phyloP scores from a whole-genome alignment of 2,888 invertebrate species.

The Leistus spinibarbis region DNA sequence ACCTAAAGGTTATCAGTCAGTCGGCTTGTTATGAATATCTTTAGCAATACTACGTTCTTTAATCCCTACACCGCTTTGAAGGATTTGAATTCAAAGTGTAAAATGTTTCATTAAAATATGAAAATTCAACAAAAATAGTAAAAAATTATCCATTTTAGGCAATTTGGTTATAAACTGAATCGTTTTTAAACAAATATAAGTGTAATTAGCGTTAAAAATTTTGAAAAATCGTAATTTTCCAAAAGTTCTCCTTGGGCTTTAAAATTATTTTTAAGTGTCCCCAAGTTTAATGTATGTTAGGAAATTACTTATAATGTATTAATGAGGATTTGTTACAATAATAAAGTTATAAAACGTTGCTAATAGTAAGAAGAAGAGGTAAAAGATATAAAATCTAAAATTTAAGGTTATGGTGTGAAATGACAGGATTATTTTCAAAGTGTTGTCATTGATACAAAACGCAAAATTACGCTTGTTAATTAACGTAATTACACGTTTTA shows the following conservation, averaged over 20 bases:
- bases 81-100: too few relatives aligned
- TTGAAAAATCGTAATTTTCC: background rate
- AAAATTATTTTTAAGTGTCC: background rate
- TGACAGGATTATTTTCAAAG: background rate
- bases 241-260: background rate
- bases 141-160: background rate
- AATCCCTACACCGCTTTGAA: background rate
- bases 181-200: background rate
- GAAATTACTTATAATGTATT: background rate
- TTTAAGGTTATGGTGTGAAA: background rate
- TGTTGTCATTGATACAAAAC: background rate
- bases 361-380: background rate
- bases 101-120: background rate
- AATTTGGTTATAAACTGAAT: background rate
- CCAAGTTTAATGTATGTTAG: background rate
- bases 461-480: background rate
- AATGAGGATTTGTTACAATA: background rate
- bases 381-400: background rate
- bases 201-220: background rate
- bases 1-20: slow-evolving; percentile 25
- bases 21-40: slow-evolving; percentile 2
- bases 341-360: background rate
- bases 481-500: background rate
- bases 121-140: background rate
- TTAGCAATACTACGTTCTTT: slow-evolving; percentile 16